Evolutionary conservation across 2,888 invertebrate genomes (phyloP).

Genomic region (Leucoma salicis): DNA sequence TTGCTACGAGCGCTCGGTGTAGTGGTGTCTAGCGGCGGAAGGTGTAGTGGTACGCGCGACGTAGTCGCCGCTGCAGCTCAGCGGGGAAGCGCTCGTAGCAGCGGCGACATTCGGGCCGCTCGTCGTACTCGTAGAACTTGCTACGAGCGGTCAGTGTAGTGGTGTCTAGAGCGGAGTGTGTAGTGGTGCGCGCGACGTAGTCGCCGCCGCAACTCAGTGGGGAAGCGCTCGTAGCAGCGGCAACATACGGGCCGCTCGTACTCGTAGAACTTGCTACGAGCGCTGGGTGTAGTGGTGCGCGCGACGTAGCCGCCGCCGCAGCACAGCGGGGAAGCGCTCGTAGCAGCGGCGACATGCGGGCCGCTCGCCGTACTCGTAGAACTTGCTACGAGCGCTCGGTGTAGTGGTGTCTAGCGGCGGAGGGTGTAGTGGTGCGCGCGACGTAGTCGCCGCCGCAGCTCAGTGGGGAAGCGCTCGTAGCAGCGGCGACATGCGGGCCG

Average conservation of each 20-base stretch:
- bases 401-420: constrained; percentile 50
- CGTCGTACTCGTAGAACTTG: too few species aligned
- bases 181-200: too few species aligned
- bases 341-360: constrained; percentile 99
- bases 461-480: constrained; percentile 97
- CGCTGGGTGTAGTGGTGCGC: constrained; percentile 92
- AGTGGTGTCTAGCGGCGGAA: constrained; percentile 97
- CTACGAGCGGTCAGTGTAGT: too few species aligned
- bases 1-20: constrained; percentile 98
- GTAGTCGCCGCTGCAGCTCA: too few species aligned
- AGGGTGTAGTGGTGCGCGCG: constrained; percentile 92
- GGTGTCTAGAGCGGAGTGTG: too few species aligned
- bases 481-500: constrained; percentile 99
- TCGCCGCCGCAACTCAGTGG: too few species aligned
- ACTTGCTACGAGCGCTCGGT: constrained; percentile 98
- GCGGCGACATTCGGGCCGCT: too few species aligned
- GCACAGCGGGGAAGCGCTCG: constrained; percentile 96
- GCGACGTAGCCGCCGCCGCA: constrained; percentile 94
- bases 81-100: too few species aligned
- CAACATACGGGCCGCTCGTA: too few species aligned
- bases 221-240: too few species aligned
- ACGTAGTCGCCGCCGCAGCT: constrained; percentile 94
- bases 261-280: too few species aligned
- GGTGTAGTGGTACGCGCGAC: constrained; percentile 98
- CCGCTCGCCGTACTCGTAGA: constrained; percentile 99